Conservation (phyloP, 2,888 invertebrate species). For the Lepidonotus clava region DNA sequence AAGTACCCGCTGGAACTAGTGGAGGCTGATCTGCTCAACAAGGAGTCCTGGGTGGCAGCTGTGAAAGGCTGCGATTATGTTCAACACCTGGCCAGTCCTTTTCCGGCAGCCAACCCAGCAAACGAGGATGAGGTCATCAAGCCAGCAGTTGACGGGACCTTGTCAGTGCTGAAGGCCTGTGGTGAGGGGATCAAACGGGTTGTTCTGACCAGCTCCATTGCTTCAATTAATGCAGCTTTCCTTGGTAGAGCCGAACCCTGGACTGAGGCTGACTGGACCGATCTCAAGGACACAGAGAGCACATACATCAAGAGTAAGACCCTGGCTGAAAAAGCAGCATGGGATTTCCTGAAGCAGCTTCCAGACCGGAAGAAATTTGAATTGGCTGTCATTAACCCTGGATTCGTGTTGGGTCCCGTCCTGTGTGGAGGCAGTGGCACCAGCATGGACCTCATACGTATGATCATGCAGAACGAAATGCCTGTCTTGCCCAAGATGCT, state of each 20-base stretch:
- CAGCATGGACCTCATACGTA: slow-evolving; percentile 75
- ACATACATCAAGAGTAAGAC: slow-evolving; percentile 81
- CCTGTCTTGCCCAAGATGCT: slow-evolving; percentile 80
- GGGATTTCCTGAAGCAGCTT: slow-evolving; percentile 82
- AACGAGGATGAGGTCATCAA: slow-evolving; percentile 80
- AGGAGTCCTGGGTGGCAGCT: slow-evolving; percentile 76
- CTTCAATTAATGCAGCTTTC: slow-evolving; percentile 73
- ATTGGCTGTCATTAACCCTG: slow-evolving; percentile 82
- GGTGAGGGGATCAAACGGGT: slow-evolving; percentile 81
- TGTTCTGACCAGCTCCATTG: slow-evolving; percentile 82
- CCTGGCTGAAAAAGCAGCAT: slow-evolving; percentile 82
- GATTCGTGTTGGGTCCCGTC: slow-evolving; percentile 82
- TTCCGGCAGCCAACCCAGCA: slow-evolving; percentile 75
- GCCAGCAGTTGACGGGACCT: slow-evolving; percentile 82
- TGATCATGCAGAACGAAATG: slow-evolving; percentile 77
- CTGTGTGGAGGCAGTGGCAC: slow-evolving; percentile 60
- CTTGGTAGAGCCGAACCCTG: neutral
- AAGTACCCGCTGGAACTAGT: slow-evolving; percentile 81
- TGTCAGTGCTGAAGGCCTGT: slow-evolving; percentile 81
- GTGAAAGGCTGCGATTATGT: slow-evolving; percentile 81
- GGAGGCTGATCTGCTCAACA: slow-evolving; percentile 81
- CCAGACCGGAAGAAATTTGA: slow-evolving; percentile 79
- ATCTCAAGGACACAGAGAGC: neutral
- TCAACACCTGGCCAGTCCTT: slow-evolving; percentile 81
- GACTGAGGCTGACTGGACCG: slow-evolving; percentile 60